phyloP scores from a whole-genome alignment of 2,113 vertebrate species.

The Sceloporus tristichus region DNA sequence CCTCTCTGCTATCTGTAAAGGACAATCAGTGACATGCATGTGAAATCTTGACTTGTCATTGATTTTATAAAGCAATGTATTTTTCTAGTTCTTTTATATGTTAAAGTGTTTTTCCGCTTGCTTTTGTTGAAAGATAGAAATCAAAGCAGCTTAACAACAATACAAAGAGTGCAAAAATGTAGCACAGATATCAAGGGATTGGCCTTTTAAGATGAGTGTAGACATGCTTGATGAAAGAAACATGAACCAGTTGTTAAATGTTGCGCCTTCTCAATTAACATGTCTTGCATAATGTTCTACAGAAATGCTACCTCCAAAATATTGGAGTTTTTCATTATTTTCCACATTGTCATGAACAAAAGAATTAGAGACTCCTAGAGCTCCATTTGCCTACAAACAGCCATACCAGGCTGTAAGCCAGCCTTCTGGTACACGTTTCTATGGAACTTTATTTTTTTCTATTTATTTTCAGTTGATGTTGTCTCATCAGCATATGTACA shows the following conservation, averaged over 20 bases:
- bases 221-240: background rate
- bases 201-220: background rate
- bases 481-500: too few relatives aligned
- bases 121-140: background rate
- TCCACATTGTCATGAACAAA: background rate
- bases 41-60: background rate
- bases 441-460: background rate
- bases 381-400: background rate
- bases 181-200: background rate
- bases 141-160: background rate
- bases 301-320: background rate
- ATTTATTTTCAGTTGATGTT: background rate
- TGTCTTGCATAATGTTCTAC: background rate
- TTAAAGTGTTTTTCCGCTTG: background rate
- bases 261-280: background rate
- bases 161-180: background rate
- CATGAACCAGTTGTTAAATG: background rate
- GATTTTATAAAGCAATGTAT: background rate
- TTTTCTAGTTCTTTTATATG: slow-evolving; percentile 1
- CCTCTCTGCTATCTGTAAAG: background rate
- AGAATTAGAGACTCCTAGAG: background rate
- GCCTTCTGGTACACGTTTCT: background rate
- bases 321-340: background rate
- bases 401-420: background rate
- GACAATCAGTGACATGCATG: background rate